Base-by-base conservation (phyloP, 2,797 vertebrate species). In the Gymnoscopelus microlampas region DNA sequence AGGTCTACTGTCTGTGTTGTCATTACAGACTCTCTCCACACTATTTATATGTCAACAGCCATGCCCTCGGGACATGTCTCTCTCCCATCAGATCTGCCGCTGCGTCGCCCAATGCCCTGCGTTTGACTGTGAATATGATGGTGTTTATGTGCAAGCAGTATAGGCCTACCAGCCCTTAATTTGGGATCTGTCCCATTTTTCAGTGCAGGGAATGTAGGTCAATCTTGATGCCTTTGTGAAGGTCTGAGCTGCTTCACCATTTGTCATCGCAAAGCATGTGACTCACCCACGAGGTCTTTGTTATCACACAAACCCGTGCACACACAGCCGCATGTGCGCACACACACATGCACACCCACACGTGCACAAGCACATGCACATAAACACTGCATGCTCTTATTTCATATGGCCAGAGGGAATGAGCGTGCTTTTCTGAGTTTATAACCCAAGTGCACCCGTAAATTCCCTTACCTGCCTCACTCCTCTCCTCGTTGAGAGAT, bases 161-260 rank as follows among this genome's bases (percentile, higher is more conserved):
- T 44, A 47, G 71, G 79, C 85, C 72, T 71, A 58, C 83, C 79
- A 87, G 79, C 84, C 85, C 81, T 89, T 90, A 88, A 89, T 94
- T 92, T 92, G 86, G 81, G 79, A 78, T 89, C 59, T 88, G 88
- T 87, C 89, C 91, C 91, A 93, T 91, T 90, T 92, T 91, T 86
- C 81, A 83, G 71, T 76, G 80, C 75, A 50, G 74, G 75, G 79
- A 88, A 94, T 93, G 79, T 93, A 91, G 92, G 93, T 94, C 94
- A 93, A 55, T 77, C 68, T 86, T 74, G 85, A 82, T 86, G 87
- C 77, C 77, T 86, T 76, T 86, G 78, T 85, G 82, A 87, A 69
- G 78, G 88, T 89, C 90, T 84, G 74, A 77, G 87, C 53, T 53
- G 69, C 44, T 47, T 56, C 66, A 85, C 72, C 77, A 87, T 93